phyloP scores from a whole-genome alignment of 2,888 invertebrate species.

The Archips xylosteana region DNA sequence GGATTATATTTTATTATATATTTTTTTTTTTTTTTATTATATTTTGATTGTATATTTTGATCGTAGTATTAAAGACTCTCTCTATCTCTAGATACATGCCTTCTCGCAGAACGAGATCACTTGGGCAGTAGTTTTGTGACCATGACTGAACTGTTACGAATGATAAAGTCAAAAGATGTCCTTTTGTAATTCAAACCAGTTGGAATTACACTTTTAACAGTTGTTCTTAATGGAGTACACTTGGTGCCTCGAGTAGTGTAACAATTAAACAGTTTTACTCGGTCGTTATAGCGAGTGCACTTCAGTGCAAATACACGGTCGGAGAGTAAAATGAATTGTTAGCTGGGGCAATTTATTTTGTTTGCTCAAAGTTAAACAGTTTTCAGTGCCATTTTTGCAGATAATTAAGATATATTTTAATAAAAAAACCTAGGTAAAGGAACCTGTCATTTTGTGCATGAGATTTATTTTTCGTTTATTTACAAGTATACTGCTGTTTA shows the following conservation, averaged over 20 bases:
- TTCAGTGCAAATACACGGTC: conserved; percentile 34
- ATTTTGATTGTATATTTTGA: no score
- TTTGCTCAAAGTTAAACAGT: not conserved
- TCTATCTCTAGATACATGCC: no score
- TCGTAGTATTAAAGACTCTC: no score
- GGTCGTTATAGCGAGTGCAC: conserved; percentile 38
- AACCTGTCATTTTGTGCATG: no score
- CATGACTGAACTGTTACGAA: no score
- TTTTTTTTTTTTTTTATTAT: no score
- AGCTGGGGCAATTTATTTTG: not conserved
- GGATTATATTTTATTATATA: no score
- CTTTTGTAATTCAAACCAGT: not conserved
- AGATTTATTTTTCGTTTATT: no score
- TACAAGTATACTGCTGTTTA: no score
- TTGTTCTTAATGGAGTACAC: conserved; percentile 30
- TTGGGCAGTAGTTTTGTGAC: no score
- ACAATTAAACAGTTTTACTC: conserved; percentile 39
- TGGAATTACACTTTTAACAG: conserved; percentile 8
- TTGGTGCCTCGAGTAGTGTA: conserved; percentile 27
- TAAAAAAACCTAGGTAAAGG: no score
- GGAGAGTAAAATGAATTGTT: conserved; percentile 14
- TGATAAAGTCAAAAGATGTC: not conserved
- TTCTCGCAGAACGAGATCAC: no score
- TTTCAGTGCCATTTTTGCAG: not conserved
- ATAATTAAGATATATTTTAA: not conserved